Percentiles rank a stretch among this genome's conserved stretches.
Conservation (phyloP, 1,140 invertebrate species). For the Caenorhabditis briggsae region DNA sequence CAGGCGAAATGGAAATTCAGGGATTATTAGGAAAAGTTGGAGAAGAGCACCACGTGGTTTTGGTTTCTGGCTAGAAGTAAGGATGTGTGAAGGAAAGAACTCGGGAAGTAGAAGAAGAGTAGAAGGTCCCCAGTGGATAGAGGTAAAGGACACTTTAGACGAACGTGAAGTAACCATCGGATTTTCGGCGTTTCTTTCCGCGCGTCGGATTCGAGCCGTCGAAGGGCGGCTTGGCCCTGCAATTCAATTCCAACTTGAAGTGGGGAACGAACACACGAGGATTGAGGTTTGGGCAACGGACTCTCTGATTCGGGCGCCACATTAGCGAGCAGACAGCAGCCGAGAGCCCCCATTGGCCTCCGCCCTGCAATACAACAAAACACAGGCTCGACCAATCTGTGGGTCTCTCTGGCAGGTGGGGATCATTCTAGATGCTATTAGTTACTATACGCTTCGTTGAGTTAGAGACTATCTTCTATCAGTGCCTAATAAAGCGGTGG, state of each 20-base stretch:
- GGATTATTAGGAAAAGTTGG: slow-evolving; percentile 26
- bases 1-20: neutral
- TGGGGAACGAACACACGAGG: slow-evolving; percentile 41
- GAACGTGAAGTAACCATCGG: slow-evolving; percentile 78
- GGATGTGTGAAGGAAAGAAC: slow-evolving; percentile 24
- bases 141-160: slow-evolving; percentile 65
- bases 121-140: neutral
- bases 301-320: slow-evolving; percentile 22
- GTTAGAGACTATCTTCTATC: neutral
- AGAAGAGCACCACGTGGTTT: slow-evolving; percentile 44
- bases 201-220: slow-evolving; percentile 74
- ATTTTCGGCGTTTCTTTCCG: slow-evolving; percentile 77
- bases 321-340: slow-evolving; percentile 55
- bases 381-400: slow-evolving; percentile 52
- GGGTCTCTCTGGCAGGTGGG: neutral
- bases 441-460: neutral
- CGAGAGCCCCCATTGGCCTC: slow-evolving; percentile 54
- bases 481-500: neutral
- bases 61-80: neutral
- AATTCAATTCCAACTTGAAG: slow-evolving; percentile 61
- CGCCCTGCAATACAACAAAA: slow-evolving; percentile 54
- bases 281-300: slow-evolving; percentile 29
- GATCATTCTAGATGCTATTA: neutral
- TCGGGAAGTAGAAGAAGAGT: slow-evolving; percentile 16
- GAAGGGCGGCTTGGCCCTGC: slow-evolving; percentile 75